phyloP scores from a whole-genome alignment of 1,140 invertebrate genomes.

The Caenorhabditis tropicalis region DNA sequence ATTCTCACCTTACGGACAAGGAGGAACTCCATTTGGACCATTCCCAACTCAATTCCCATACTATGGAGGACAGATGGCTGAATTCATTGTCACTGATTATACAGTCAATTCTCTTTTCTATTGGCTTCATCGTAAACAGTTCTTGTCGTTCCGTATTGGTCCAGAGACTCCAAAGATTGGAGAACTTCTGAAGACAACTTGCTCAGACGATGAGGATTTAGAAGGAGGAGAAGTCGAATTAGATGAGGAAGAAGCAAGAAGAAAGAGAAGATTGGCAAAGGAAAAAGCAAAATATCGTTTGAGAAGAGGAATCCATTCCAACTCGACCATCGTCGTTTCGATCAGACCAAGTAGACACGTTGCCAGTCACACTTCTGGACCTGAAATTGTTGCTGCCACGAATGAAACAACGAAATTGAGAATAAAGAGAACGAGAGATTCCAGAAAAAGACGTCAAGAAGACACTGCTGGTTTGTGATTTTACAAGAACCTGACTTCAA shows the following conservation, averaged over 20 bases:
- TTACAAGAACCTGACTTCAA: background rate
- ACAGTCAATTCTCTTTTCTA: slow-evolving; percentile 71
- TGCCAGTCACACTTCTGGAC: background rate
- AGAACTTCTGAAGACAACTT: slow-evolving; percentile 70
- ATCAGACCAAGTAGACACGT: slow-evolving; percentile 21
- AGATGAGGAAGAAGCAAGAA: slow-evolving; percentile 33
- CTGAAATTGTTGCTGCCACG: slow-evolving; percentile 3
- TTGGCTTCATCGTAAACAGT: slow-evolving; percentile 66
- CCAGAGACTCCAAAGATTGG: slow-evolving; percentile 71
- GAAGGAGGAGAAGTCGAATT: slow-evolving; percentile 66
- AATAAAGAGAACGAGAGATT: slow-evolving; percentile 30
- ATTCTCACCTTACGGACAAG: slow-evolving; percentile 61
- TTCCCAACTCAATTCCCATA: slow-evolving; percentile 69
- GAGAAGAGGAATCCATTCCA: slow-evolving; percentile 32
- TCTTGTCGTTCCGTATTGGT: slow-evolving; percentile 66
- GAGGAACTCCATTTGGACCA: slow-evolving; percentile 69
- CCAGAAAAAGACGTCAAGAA: slow-evolving; percentile 54
- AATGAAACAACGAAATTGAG: slow-evolving; percentile 16
- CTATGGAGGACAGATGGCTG: slow-evolving; percentile 68
- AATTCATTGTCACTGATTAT: slow-evolving; percentile 67
- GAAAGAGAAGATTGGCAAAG: slow-evolving; percentile 37
- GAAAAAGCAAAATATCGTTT: slow-evolving; percentile 42
- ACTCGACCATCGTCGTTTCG: slow-evolving; percentile 16
- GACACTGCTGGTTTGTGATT: slow-evolving; percentile 41
- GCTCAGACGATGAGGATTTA: slow-evolving; percentile 67